A percentile compares a stretch with the other conserved stretches of the same genome.
Evolutionary conservation across 2,888 invertebrate species (phyloP).

Genomic region (Campopleginae sp.): DNA sequence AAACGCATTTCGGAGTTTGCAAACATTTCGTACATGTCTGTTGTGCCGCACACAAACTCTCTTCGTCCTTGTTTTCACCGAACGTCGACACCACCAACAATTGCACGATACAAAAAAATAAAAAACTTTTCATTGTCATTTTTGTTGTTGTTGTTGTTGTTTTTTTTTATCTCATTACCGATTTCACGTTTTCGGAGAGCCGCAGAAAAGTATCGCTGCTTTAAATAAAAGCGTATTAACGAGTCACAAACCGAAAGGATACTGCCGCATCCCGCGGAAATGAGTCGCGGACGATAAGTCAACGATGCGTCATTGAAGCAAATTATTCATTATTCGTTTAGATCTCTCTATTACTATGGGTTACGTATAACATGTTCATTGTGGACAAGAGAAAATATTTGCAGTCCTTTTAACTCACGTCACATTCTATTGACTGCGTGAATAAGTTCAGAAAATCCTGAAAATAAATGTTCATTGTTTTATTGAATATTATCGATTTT

Average conservation of each 20-base stretch:
- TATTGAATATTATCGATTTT: too few species aligned
- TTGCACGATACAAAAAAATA: conserved; percentile 37
- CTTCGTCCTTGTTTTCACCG: conserved; percentile 69
- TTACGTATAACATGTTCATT: conserved; percentile 18
- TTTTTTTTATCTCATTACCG: neutral
- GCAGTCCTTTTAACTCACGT: conserved; percentile 9
- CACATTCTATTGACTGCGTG: neutral
- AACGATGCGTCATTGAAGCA: conserved; percentile 72
- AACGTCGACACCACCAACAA: conserved; percentile 13
- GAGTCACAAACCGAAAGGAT: conserved; percentile 71
- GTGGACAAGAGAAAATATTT: conserved; percentile 26
- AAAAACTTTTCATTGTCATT: neutral
- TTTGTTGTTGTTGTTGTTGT: too few species aligned
- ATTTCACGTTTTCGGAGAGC: neutral
- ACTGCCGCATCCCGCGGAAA: conserved; percentile 79
- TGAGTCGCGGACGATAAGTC: conserved; percentile 75
- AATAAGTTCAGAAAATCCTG: too few species aligned
- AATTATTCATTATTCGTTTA: conserved; percentile 56
- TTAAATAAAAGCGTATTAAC: conserved; percentile 31
- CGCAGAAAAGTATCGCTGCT: neutral
- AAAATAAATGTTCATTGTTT: too few species aligned
- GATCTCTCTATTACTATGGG: conserved; percentile 41
- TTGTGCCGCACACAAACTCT: conserved; percentile 80
- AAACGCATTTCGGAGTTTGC: conserved; percentile 84
- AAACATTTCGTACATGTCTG: conserved; percentile 85